Evolutionary conservation across 2,888 invertebrate species (phyloP).

Genomic region (Dasypogon diadema): DNA sequence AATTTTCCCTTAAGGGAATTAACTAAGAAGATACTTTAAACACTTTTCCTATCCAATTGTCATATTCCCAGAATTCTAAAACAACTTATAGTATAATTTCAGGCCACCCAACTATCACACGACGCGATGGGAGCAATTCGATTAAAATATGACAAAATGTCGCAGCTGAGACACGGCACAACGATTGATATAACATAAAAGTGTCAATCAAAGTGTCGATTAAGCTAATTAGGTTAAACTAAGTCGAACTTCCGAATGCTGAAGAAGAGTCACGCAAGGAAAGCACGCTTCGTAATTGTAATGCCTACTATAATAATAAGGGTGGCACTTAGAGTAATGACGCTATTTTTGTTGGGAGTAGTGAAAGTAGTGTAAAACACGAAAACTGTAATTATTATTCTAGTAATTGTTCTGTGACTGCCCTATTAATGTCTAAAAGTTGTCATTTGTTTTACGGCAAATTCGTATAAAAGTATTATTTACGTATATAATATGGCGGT

Average conservation of each 20-base stretch:
- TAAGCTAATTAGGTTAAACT: conserved; percentile 11
- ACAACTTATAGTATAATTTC: no score
- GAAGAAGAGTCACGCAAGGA: conserved; percentile 30
- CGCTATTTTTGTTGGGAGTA: background rate
- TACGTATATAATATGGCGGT: conserved; percentile 28
- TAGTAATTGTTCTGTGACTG: conserved; percentile 7
- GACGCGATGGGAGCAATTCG: background rate
- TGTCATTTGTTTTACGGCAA: background rate
- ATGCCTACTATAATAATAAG: background rate
- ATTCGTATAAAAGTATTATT: conserved; percentile 18
- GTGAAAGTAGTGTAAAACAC: conserved; percentile 3
- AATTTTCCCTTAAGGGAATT: no score
- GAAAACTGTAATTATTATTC: background rate
- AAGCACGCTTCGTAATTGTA: background rate
- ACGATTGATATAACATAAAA: conserved; percentile 34
- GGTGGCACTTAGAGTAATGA: conserved; percentile 11
- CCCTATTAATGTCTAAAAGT: background rate
- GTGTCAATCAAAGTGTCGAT: conserved; percentile 47
- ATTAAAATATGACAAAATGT: conserved; percentile 39
- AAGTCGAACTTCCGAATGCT: background rate
- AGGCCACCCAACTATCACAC: no score
- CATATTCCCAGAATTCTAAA: no score
- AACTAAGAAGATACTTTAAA: no score
- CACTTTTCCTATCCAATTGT: no score
- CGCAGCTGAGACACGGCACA: background rate